A percentile compares a stretch with the other conserved stretches of the same genome.
phyloP scores from a whole-genome alignment of 2,888 invertebrate species.

The Scaptomyza parva region DNA sequence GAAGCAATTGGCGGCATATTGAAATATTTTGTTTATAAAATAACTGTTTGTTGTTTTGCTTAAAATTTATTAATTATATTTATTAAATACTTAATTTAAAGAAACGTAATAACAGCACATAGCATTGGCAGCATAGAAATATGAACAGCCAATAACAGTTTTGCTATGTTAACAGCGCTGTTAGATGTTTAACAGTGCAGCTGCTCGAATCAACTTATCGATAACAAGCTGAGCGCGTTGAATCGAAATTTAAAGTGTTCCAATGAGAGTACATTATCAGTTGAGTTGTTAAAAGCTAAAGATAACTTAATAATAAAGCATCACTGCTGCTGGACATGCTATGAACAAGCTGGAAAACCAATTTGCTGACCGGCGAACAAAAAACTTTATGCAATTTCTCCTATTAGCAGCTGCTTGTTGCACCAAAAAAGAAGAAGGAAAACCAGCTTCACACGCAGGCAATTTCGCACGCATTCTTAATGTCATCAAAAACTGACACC shows the following conservation, averaged over 20 bases:
- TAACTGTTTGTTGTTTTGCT: background rate
- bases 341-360: background rate
- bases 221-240: constrained; percentile 25
- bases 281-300: background rate
- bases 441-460: background rate
- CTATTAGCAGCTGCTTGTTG: constrained; percentile 3
- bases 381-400: background rate
- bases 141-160: background rate
- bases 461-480: constrained; percentile 43
- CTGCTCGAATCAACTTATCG: constrained; percentile 19
- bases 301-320: background rate
- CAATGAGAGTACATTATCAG: background rate
- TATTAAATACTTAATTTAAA: background rate
- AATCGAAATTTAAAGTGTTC: constrained; percentile 9
- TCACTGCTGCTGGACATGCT: background rate
- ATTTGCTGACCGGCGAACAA: constrained; percentile 13
- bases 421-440: background rate
- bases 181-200: background rate
- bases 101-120: background rate
- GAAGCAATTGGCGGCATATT: constrained; percentile 4
- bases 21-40: background rate
- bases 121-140: background rate
- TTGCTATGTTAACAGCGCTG: constrained; percentile 15
- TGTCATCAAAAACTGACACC: constrained; percentile 27
- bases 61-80: background rate